Base-by-base conservation (phyloP, 1,140 invertebrate species). In the Drosophila chauvacae region DNA sequence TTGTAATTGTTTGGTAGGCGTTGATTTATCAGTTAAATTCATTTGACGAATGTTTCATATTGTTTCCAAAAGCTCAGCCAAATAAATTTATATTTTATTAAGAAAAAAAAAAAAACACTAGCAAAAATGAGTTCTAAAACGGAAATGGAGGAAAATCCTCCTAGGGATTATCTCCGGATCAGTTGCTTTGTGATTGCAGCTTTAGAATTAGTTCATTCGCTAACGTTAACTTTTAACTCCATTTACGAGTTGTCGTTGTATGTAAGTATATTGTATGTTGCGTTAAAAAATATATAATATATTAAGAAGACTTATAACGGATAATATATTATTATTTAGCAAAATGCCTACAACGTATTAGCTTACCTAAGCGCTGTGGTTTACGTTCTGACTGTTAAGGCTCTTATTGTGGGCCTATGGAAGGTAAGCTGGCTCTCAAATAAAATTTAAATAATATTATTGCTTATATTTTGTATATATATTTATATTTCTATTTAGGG, bases 181-280 rank as follows among this genome's bases (percentile, higher is more conserved):
- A 16, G 57, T 6, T 75, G 77, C 37, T 64, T 50, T 20, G 35
- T 74, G 7, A 65, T 85, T 61, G 78, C 62, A 4, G 20, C 18
- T 5, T 51, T 70, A 7, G 82, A 86, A 64, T 45, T 86, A 13
- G 11, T 48, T 18, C 82, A 85, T 30, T 68, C 82, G 2, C 9
- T 79, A 6, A 78, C 42, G 4, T 76, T 81, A 35, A 14, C 72
- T 7, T 41, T 70, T 33, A 44, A 53, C 4, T 62, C 69, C 0
- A 37, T 51, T 2, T 35, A 7, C 42, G 47, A 75, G n/a, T 64
- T 50, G 6, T 16, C 30, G 1, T 10, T 50, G 45, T 30, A 44
- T 18, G 30, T 64, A 47, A 44, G 56, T 60, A 16, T 16, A 18
- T 20, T 11, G 16, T 20, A 20, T 20, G 20, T 6, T n/a, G 3